Conservation (phyloP, 2,113 vertebrate genomes). For the Clarias batrachus region DNA sequence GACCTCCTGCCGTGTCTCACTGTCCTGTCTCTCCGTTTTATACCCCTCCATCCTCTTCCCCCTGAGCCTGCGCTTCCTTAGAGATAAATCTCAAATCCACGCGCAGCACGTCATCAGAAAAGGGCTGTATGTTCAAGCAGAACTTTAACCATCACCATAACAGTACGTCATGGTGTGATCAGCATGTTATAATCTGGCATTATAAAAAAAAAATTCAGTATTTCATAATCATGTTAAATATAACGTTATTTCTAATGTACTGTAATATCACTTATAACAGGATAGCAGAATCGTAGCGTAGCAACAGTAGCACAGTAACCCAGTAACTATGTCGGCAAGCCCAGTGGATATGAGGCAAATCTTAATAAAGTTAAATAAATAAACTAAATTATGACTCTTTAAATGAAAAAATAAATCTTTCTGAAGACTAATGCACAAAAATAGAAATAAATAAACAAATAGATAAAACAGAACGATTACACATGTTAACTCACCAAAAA, state of each 20-base stretch:
- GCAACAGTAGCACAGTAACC: neutral
- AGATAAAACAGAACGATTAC: neutral
- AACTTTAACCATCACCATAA: neutral
- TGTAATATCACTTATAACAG: neutral
- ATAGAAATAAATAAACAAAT: too few relatives aligned
- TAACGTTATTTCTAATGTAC: neutral
- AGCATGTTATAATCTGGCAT: neutral
- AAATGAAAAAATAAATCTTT: too few relatives aligned
- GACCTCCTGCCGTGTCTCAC: neutral
- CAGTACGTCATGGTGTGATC: neutral
- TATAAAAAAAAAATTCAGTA: neutral
- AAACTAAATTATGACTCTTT: neutral
- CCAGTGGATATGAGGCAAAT: neutral
- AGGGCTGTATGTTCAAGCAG: neutral
- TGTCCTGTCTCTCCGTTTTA: neutral
- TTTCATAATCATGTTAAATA: neutral
- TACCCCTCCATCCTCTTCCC: neutral
- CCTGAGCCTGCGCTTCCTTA: neutral
- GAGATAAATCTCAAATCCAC: neutral
- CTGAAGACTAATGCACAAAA: too few relatives aligned
- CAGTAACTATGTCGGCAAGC: neutral
- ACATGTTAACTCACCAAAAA: neutral
- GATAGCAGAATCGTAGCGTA: neutral
- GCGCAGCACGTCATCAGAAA: neutral
- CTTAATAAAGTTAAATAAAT: neutral